These are phyloP conservation scores for Calameuta filiformis DNA, from an alignment of 2,888 invertebrate species.

Conservation along the genomic window DNA sequence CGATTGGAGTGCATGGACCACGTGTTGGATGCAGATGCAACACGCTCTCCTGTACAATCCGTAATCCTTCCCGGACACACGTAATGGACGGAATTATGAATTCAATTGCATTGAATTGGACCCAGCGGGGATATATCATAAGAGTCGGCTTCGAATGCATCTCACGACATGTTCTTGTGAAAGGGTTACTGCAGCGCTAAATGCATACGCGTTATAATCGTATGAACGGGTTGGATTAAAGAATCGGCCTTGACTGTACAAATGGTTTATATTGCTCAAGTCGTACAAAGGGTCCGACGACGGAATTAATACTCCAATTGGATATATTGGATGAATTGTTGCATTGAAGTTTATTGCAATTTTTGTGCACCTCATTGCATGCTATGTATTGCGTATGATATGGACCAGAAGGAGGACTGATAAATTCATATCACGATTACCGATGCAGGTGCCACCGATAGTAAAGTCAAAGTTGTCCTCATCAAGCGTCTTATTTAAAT, in stretches of 20 bases:
- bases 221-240: background rate
- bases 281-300: background rate
- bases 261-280: background rate
- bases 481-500: conserved; percentile 15
- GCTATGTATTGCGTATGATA: background rate
- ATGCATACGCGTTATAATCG: background rate
- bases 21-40: conserved; percentile 57
- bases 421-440: background rate
- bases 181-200: conserved; percentile 4
- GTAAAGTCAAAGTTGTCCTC: background rate
- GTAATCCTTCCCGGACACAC: conserved; percentile 62
- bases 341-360: background rate
- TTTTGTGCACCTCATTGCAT: background rate
- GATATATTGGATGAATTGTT: background rate
- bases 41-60: conserved; percentile 48
- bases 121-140: conserved; percentile 23
- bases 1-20: conserved; percentile 3
- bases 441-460: background rate
- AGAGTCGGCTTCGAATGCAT: conserved; percentile 6
- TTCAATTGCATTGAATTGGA: conserved; percentile 63
- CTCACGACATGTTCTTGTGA: conserved; percentile 5
- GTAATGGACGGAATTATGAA: conserved; percentile 62
- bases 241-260: background rate
- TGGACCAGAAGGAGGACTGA: background rate
- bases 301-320: background rate